phyloP scores from a whole-genome alignment of 37 sponge, comb jelly and placozoan genomes.

The Spongilla lacustris region DNA sequence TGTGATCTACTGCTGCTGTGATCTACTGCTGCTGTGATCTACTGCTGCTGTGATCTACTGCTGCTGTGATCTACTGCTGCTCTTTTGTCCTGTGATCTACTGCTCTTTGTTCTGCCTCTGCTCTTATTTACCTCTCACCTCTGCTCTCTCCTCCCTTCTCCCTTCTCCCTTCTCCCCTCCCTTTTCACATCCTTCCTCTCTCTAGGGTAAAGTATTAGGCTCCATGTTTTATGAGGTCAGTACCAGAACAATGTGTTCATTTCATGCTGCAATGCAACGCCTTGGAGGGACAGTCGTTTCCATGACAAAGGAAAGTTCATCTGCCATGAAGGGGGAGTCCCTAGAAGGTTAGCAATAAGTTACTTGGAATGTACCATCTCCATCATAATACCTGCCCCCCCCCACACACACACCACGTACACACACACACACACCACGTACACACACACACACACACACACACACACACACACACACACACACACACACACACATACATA shows the following conservation, averaged over 20 bases:
- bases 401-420: conserved; percentile 1
- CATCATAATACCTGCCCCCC: background rate
- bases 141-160: background rate
- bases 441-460: conserved; percentile 16
- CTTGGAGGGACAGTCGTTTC: conserved; percentile 87
- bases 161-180: background rate
- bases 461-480: conserved; percentile 7
- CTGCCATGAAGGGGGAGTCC: conserved; percentile 95
- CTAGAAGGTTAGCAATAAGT: conserved; percentile 85
- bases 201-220: conserved; percentile 86
- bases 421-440: background rate
- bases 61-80: too few species aligned
- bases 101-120: background rate
- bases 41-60: too few species aligned
- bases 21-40: too few species aligned
- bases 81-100: background rate
- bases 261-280: conserved; percentile 96
- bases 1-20: too few species aligned
- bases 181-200: background rate
- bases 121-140: background rate
- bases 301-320: conserved; percentile 79
- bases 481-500: conserved; percentile 7
- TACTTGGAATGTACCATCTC: too few species aligned
- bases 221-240: conserved; percentile 98
- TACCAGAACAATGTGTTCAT: conserved; percentile 93